A percentile compares a stretch with the other conserved stretches of the same genome.
Evolutionary conservation across 2,113 vertebrate species (phyloP).

Genomic region (Chaetodon trifascialis): DNA sequence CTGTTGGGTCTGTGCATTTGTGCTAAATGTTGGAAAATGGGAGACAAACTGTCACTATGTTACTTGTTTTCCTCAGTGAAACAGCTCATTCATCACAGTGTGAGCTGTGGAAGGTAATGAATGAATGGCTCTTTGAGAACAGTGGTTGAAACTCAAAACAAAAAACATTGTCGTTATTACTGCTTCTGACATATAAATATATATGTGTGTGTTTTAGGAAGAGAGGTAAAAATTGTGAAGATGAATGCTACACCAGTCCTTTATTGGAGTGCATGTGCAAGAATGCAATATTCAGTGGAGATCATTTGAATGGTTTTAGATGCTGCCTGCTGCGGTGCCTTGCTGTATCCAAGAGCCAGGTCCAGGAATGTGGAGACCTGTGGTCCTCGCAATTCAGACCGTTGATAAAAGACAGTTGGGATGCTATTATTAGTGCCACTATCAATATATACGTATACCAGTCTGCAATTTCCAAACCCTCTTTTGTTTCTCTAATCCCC

Average conservation of each 20-base stretch:
- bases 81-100: constrained; percentile 31
- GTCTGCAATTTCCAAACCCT: constrained; percentile 40
- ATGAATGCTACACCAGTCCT: neutral
- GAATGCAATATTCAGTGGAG: constrained; percentile 30
- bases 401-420: constrained; percentile 72
- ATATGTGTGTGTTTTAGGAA: constrained; percentile 17
- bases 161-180: constrained; percentile 24
- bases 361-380: constrained; percentile 81
- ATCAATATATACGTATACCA: constrained; percentile 47
- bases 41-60: constrained; percentile 14
- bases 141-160: neutral
- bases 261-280: constrained; percentile 31
- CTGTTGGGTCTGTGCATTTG: constrained; percentile 27
- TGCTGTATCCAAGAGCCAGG: constrained; percentile 76
- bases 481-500: constrained; percentile 61
- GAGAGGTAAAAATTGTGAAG: neutral
- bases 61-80: constrained; percentile 29
- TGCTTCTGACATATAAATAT: constrained; percentile 17
- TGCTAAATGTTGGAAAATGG: constrained; percentile 23
- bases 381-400: constrained; percentile 56
- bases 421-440: constrained; percentile 64
- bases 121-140: constrained; percentile 42
- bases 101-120: constrained; percentile 8
- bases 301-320: constrained; percentile 51
- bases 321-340: constrained; percentile 68